Conservation (phyloP, 2,888 invertebrate species). For the Lepidonotus clava region DNA sequence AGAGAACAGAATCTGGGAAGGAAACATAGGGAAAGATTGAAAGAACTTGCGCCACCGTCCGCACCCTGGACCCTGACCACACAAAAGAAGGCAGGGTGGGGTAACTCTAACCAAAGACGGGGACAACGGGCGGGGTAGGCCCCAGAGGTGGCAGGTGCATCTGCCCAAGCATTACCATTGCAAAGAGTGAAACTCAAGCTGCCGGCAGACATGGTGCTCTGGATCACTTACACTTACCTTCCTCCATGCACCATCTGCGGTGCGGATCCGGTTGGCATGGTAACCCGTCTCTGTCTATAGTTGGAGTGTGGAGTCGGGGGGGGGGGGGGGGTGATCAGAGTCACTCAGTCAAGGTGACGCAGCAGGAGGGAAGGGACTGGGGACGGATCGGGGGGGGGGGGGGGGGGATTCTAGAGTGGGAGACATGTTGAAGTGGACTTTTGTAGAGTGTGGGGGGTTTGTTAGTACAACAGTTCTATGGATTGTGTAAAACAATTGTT, state of each 20-base stretch:
- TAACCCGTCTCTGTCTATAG: not conserved
- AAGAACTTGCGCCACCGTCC: too few relatives aligned
- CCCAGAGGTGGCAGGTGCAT: constrained; percentile 32
- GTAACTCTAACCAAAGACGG: not conserved
- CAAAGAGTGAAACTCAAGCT: constrained; percentile 35
- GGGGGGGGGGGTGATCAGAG: constrained; percentile 20
- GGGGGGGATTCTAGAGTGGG: not conserved
- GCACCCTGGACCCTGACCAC: not conserved
- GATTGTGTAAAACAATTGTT: not conserved
- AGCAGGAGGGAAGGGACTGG: not conserved
- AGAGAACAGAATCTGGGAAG: too few relatives aligned
- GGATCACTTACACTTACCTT: constrained; percentile 9
- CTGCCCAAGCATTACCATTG: constrained; percentile 21
- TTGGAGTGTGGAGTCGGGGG: too few relatives aligned
- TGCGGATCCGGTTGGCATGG: constrained; percentile 47
- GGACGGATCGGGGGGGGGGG: not conserved
- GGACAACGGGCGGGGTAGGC: not conserved
- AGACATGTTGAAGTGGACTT: not conserved
- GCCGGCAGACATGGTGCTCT: not conserved
- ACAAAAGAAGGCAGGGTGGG: not conserved
- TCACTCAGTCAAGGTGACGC: constrained; percentile 31
- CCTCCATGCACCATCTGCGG: not conserved
- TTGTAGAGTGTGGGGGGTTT: not conserved
- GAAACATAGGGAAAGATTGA: too few relatives aligned
- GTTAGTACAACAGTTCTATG: not conserved